Evolutionary conservation across 2,113 vertebrate species (phyloP).

Genomic region (Sinosuthora webbiana): DNA sequence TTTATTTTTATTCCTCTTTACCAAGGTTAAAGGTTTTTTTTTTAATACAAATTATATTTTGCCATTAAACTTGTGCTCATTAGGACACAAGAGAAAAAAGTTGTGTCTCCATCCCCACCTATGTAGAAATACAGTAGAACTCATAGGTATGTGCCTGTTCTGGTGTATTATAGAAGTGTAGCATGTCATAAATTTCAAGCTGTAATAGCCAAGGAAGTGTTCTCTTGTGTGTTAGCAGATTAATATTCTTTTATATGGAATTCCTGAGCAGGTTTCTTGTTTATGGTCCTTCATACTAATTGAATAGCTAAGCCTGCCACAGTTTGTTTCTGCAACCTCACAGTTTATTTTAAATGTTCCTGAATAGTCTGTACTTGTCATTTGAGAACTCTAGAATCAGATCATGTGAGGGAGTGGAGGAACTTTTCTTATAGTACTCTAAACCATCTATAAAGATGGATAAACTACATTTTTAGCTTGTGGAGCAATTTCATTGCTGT

Average conservation of each 20-base stretch:
- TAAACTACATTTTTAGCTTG: not conserved
- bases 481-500: not conserved
- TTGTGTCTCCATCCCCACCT: not conserved
- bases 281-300: not conserved
- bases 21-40: too few relatives aligned
- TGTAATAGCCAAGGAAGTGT: not conserved
- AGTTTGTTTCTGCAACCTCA: not conserved
- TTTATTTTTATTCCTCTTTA: not conserved
- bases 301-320: not conserved
- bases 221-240: not conserved
- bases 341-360: not conserved
- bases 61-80: not conserved
- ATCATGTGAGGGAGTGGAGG: not conserved
- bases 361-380: fast-evolving
- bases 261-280: not conserved
- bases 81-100: not conserved
- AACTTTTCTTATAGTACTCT: not conserved
- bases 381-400: not conserved
- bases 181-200: not conserved
- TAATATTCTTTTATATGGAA: not conserved
- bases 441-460: not conserved
- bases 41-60: not conserved
- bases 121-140: not conserved
- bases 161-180: not conserved
- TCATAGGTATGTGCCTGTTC: too few relatives aligned